Percentiles rank a stretch among this genome's conserved stretches.
Evolutionary conservation across 2,797 vertebrate genomes (phyloP).

Genomic region (Myotis planiceps): DNA sequence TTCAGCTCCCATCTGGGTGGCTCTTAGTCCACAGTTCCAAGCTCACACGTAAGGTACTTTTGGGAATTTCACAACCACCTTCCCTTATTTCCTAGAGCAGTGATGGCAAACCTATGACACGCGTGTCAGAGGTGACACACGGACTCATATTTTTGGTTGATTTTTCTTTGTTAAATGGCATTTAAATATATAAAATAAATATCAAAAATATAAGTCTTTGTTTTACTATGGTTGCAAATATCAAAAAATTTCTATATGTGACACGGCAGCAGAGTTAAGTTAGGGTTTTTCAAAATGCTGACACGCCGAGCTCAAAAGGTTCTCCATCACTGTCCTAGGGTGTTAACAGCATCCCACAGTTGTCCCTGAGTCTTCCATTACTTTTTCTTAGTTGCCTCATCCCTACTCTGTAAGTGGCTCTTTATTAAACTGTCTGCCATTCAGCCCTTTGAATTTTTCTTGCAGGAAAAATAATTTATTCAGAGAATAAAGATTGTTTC

Average conservation of each 20-base stretch:
- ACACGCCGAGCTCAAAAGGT: too few species aligned
- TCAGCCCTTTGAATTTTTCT: not conserved
- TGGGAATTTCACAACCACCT: not conserved
- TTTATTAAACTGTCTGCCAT: not conserved
- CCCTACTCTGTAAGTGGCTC: not conserved
- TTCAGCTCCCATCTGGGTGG: not conserved
- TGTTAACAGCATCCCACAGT: not conserved
- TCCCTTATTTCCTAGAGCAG: not conserved
- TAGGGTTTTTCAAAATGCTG: too few species aligned
- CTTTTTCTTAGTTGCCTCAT: not conserved
- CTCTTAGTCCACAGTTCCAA: not conserved
- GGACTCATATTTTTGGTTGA: too few species aligned
- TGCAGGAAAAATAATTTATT: not conserved
- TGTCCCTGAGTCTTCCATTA: not conserved
- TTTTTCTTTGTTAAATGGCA: too few species aligned
- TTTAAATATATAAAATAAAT: too few species aligned
- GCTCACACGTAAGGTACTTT: not conserved
- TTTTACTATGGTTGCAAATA: too few species aligned
- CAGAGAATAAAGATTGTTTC: not conserved
- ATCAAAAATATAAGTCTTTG: too few species aligned
- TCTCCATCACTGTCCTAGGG: not conserved
- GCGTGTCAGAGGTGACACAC: too few species aligned
- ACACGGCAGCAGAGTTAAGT: too few species aligned
- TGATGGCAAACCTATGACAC: too few species aligned
- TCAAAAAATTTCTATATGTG: too few species aligned